Percentiles rank a stretch among this genome's conserved stretches.
phyloP scores from a whole-genome alignment of 37 sponge, comb jelly and placozoan species.

The Corticium candelabrum region DNA sequence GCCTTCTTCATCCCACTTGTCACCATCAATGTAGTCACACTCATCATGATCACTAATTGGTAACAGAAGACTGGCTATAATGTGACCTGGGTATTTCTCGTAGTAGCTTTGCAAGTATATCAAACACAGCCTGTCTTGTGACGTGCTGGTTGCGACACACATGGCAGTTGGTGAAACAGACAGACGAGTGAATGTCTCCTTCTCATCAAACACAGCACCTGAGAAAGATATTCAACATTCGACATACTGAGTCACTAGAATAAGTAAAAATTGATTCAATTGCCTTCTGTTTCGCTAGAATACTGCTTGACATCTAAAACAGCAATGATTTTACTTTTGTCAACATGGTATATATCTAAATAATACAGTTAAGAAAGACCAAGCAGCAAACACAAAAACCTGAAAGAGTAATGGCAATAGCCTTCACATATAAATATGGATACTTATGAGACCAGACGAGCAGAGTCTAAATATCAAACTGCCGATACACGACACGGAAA shows the following conservation, averaged over 20 bases:
- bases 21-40: not conserved
- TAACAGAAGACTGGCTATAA: not conserved
- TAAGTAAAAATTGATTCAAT: too few relatives aligned
- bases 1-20: not conserved
- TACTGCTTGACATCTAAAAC: not conserved
- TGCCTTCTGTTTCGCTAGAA: too few relatives aligned
- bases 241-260: too few relatives aligned
- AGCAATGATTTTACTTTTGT: not conserved
- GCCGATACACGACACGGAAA: not conserved
- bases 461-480: slow-evolving; percentile 1
- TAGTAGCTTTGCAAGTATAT: not conserved
- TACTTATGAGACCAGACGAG: too few relatives aligned
- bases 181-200: not conserved
- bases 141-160: not conserved
- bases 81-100: not conserved
- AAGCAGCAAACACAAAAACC: too few relatives aligned
- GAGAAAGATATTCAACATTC: too few relatives aligned
- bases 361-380: too few relatives aligned
- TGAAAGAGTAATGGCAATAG: too few relatives aligned
- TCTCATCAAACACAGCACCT: not conserved
- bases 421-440: too few relatives aligned
- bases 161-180: not conserved
- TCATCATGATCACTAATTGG: not conserved
- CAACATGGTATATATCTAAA: too few relatives aligned
- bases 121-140: not conserved